Evolutionary conservation across 2,888 invertebrate species (phyloP).

Genomic region (Rhagonycha lutea): DNA sequence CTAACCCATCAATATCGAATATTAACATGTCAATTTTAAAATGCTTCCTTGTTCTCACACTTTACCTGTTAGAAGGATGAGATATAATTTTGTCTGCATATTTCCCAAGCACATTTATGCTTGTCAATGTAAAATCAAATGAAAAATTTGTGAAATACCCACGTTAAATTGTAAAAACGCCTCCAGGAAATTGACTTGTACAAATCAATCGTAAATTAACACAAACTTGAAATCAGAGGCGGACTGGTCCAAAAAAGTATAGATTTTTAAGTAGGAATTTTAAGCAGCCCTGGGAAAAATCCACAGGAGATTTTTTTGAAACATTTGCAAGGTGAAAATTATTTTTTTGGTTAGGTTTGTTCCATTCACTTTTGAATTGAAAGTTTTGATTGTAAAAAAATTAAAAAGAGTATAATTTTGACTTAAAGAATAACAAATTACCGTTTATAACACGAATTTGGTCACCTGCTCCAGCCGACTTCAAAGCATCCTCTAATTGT

Average conservation of each 20-base stretch:
- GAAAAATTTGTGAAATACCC: conserved; percentile 8
- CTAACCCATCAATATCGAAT: conserved; percentile 24
- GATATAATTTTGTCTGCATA: conserved; percentile 17
- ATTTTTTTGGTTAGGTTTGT: too few relatives aligned
- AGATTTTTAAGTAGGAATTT: background rate
- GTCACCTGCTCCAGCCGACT: conserved; percentile 77
- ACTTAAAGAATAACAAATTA: conserved; percentile 50
- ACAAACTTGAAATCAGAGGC: background rate
- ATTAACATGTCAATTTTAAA: conserved; percentile 30
- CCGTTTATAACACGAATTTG: conserved; percentile 81
- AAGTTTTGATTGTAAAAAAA: background rate
- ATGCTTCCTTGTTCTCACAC: conserved; percentile 40
- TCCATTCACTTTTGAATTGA: background rate
- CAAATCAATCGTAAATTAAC: background rate
- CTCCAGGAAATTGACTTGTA: conserved; percentile 1
- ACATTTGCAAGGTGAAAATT: too few relatives aligned
- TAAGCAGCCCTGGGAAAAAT: too few relatives aligned
- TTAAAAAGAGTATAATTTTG: background rate
- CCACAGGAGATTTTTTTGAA: too few relatives aligned
- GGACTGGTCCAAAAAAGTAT: background rate
- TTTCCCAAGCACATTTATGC: conserved; percentile 22
- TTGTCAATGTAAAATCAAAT: conserved; percentile 9
- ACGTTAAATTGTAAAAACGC: conserved; percentile 2
- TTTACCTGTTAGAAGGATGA: conserved; percentile 17
- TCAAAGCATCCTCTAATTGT: conserved; percentile 80